Conservation (phyloP, 2,113 vertebrate species). For the Petroica traversi region DNA sequence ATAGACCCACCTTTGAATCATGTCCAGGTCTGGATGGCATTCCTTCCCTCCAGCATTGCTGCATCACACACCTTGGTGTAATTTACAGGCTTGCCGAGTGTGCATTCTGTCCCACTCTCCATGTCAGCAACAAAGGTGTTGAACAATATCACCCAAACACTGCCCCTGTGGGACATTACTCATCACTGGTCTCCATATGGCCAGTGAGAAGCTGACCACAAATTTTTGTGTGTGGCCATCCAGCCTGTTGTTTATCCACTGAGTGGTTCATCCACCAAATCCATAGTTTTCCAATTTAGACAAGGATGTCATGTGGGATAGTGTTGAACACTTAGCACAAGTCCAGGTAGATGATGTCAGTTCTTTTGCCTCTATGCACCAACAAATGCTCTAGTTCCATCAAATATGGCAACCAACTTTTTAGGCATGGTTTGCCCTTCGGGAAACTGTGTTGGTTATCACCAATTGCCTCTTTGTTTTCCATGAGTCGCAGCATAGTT, state of each 20-base stretch:
- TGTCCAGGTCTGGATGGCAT: not conserved
- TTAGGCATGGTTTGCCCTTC: not conserved
- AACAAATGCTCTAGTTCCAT: fast-evolving
- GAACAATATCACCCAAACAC: not conserved
- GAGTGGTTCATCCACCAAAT: not conserved
- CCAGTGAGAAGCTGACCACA: not conserved
- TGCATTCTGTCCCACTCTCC: no score
- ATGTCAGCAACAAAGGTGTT: not conserved
- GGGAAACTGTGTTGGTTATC: not conserved
- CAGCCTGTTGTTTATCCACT: not conserved
- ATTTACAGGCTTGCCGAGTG: fast-evolving
- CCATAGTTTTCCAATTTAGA: not conserved
- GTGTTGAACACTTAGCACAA: not conserved
- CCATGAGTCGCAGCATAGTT: not conserved
- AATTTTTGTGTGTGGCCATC: not conserved
- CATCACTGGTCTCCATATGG: not conserved
- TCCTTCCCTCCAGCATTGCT: not conserved
- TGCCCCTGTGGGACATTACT: fast-evolving
- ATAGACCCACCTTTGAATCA: not conserved
- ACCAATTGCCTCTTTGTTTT: not conserved
- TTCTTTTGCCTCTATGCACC: not conserved
- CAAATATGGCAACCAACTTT: not conserved
- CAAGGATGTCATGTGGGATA: not conserved
- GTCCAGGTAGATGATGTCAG: not conserved
- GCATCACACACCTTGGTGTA: not conserved